Evolutionary conservation across 2,888 invertebrate genomes (phyloP), one percentile per base, ranked within the genome.

Genomic region (Ennomos erosarius): DNA sequence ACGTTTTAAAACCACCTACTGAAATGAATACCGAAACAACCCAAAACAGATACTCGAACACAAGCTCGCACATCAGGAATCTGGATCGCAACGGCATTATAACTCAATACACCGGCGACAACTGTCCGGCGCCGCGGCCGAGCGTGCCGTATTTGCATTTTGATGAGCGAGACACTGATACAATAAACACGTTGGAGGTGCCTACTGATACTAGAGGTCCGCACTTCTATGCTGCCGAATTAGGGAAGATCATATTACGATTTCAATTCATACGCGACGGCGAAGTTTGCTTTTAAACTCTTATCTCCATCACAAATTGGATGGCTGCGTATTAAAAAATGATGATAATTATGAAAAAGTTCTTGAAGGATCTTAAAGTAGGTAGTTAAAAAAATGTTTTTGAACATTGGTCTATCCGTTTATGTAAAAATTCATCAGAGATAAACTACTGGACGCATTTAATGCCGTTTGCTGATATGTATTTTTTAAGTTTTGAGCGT

Each of bases 101-200:
- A 90, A 90, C 90, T 90, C 87, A 85, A 90, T 90, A 87, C 79
- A 80, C 79, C 69, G 78, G 75, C 79, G 75, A 77, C 84, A 87
- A 84, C 82, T 82, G 88, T 84, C 89, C 88, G 87, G 84, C 85
- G 80, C 75, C 78, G 72, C 68, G 74, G 71, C 73, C 69, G 70
- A 74, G 76, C 75, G 79, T 74, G 78, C 79, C 84, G 85, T 87
- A 92, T 92, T 92, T 92, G 90, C 92, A 92, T 92, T 92, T 92
- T 92, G 91, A 92, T 91, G 91, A 92, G 88, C 75, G 80, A 76
- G 84, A 86, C 90, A 88, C 83, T 90, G 92, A 92, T 90, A 90
- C 89, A 90, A 90, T 90, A 89, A 90, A 90, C 87, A 87, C 84
- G 87, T 81, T 80, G 55, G 51, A n/a, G 52, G 35, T 35, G 50